phyloP scores from a whole-genome alignment of 2,113 vertebrate species.

The Cyrtonyx montezumae region DNA sequence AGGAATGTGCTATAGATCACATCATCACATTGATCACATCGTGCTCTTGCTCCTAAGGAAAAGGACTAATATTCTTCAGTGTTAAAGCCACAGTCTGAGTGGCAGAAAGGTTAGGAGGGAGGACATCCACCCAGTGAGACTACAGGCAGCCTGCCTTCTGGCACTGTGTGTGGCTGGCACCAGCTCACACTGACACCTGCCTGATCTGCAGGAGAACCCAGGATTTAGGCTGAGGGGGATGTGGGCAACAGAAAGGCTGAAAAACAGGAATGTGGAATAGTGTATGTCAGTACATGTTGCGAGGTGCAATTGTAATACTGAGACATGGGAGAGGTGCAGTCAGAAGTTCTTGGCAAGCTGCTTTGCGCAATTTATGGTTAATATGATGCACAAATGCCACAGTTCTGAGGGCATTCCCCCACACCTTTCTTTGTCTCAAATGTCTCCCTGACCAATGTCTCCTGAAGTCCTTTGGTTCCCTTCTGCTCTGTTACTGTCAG shows the following conservation, averaged over 20 bases:
- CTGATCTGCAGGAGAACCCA: slow-evolving; percentile 15
- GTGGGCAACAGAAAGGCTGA: neutral
- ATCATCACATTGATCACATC: neutral
- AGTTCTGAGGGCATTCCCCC: neutral
- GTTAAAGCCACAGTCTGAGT: neutral
- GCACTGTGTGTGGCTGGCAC: neutral
- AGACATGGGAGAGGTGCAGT: neutral
- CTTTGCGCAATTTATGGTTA: neutral
- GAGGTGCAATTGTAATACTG: neutral
- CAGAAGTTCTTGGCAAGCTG: neutral
- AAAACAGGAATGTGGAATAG: neutral
- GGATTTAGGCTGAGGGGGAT: slow-evolving; percentile 10
- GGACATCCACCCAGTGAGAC: neutral
- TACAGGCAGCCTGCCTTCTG: neutral
- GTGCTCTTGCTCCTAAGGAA: neutral
- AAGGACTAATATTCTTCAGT: neutral
- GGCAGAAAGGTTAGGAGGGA: neutral
- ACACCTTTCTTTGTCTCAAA: neutral
- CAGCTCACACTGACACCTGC: slow-evolving; percentile 1
- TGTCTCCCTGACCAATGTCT: neutral
- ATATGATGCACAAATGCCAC: neutral
- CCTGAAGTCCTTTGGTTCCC: neutral
- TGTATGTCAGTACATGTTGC: neutral
- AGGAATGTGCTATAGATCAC: neutral
- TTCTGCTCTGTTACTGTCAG: neutral